Evolutionary conservation across 2,888 invertebrate species (phyloP).

Genomic region (Drosophila anomalata): DNA sequence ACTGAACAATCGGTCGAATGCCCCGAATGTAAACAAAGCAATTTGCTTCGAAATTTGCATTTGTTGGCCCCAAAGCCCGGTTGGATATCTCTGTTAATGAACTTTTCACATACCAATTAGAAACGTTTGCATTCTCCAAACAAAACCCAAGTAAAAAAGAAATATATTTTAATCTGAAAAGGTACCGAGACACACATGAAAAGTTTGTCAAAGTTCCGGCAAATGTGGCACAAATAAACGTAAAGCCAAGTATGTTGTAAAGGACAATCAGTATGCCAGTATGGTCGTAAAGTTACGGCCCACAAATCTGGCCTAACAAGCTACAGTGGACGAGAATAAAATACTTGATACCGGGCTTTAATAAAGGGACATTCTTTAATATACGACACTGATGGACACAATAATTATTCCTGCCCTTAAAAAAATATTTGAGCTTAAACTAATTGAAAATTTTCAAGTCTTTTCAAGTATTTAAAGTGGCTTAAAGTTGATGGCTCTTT

Average conservation of each 20-base stretch:
- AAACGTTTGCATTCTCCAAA: neutral
- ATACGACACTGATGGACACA: neutral
- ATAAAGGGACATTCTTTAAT: neutral
- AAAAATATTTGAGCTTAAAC: neutral
- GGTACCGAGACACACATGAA: neutral
- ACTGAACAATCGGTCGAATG: conserved; percentile 4
- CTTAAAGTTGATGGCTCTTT: neutral
- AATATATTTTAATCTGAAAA: neutral
- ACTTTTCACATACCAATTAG: conserved; percentile 11
- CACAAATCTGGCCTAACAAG: conserved; percentile 49
- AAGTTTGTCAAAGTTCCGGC: conserved; percentile 16
- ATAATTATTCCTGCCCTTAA: neutral
- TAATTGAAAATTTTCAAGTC: neutral
- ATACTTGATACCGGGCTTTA: neutral
- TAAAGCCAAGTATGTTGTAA: conserved; percentile 53
- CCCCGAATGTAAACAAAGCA: conserved; percentile 21
- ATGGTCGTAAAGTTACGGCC: conserved; percentile 50
- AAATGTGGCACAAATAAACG: conserved; percentile 47
- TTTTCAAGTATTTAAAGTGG: neutral
- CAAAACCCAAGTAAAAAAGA: neutral
- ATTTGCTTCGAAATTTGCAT: conserved; percentile 26
- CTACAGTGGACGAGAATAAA: conserved; percentile 8
- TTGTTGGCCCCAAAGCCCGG: neutral
- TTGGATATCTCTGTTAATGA: neutral
- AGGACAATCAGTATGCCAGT: conserved; percentile 39